Percentiles rank a stretch among this genome's conserved stretches.
Conservation (phyloP, 1,140 invertebrate genomes). For the Aphaenogaster rudis region DNA sequence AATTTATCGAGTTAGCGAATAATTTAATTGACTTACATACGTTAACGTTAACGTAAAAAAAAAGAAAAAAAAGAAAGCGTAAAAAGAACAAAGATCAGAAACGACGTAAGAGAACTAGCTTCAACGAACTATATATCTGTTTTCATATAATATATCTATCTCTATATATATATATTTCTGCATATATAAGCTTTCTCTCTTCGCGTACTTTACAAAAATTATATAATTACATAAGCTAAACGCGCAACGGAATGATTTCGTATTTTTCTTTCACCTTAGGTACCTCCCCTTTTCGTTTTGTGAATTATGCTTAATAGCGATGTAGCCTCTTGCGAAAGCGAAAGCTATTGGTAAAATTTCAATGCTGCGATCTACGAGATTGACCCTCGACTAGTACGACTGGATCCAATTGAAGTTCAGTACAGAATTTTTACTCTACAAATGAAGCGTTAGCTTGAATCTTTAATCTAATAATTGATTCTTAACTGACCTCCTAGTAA, state of each 20-base stretch:
- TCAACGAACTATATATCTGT: slow-evolving; percentile 75
- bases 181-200: slow-evolving; percentile 64
- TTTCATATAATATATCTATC: slow-evolving; percentile 66
- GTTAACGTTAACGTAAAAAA: slow-evolving; percentile 30
- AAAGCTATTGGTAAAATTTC: slow-evolving; percentile 35
- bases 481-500: neutral
- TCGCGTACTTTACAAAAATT: slow-evolving; percentile 70
- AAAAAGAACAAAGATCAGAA: slow-evolving; percentile 35
- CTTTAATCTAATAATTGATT: neutral
- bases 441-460: neutral
- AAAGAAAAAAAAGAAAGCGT: slow-evolving; percentile 14
- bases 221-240: slow-evolving; percentile 74
- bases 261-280: slow-evolving; percentile 24
- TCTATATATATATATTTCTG: slow-evolving; percentile 63
- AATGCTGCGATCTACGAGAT: slow-evolving; percentile 36
- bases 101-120: slow-evolving; percentile 58
- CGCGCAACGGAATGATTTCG: slow-evolving; percentile 77
- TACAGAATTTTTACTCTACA: neutral
- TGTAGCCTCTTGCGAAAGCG: slow-evolving; percentile 64
- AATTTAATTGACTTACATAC: slow-evolving; percentile 66
- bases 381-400: slow-evolving; percentile 14
- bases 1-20: slow-evolving; percentile 58
- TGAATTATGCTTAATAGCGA: slow-evolving; percentile 45
- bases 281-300: slow-evolving; percentile 1
- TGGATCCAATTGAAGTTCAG: neutral